Conservation (phyloP, 2,888 invertebrate species). For the Aethes cnicana region DNA sequence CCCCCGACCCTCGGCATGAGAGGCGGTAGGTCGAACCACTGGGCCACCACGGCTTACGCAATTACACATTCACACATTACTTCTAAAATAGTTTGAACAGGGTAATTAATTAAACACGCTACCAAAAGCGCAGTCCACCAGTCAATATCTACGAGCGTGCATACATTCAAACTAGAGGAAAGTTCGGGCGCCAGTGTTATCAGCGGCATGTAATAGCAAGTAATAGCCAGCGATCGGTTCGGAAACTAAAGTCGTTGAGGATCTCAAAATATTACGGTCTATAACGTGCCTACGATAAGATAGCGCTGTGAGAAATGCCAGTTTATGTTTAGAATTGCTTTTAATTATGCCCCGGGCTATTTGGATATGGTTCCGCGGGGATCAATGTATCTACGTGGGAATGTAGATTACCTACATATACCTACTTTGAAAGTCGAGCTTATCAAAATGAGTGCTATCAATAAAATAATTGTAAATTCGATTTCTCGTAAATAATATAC, state of each 20-base stretch:
- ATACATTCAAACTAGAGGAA: slow-evolving; percentile 47
- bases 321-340: slow-evolving; percentile 71
- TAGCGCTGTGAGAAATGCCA: slow-evolving; percentile 65
- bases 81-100: too few species aligned
- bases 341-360: slow-evolving; percentile 54
- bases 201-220: slow-evolving; percentile 53
- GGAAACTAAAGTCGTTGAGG: slow-evolving; percentile 62
- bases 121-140: slow-evolving; percentile 8
- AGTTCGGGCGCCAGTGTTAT: slow-evolving; percentile 51
- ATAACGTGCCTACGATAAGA: slow-evolving; percentile 53
- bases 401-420: not conserved
- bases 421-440: not conserved
- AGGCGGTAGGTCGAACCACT: too few species aligned
- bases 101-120: not conserved
- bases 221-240: slow-evolving; percentile 63
- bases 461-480: too few species aligned
- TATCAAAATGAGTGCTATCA: too few species aligned
- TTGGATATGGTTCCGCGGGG: slow-evolving; percentile 34
- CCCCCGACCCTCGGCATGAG: too few species aligned
- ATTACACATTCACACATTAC: too few species aligned
- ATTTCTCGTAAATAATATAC: too few species aligned
- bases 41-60: too few species aligned
- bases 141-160: slow-evolving; percentile 17
- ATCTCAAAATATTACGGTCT: slow-evolving; percentile 60
- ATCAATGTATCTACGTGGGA: slow-evolving; percentile 3